These are phyloP conservation scores for Eremobia ochroleuca DNA, from an alignment of 2,888 invertebrate species.

Conservation along the genomic window DNA sequence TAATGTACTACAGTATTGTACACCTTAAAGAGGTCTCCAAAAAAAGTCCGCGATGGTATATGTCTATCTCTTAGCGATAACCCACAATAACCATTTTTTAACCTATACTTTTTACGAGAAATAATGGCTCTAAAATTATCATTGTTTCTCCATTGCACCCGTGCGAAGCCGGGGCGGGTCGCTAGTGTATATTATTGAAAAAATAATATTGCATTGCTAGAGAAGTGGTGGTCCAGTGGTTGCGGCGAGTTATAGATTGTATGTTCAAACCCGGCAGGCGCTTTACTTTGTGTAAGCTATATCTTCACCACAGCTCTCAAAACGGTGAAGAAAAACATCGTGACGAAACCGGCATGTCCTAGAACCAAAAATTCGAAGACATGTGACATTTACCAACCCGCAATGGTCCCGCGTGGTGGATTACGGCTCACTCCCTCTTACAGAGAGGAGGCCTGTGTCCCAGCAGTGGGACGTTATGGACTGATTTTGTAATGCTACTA, in stretches of 20 bases:
- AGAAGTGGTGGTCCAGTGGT: background rate
- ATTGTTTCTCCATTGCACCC: no score
- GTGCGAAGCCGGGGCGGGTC: no score
- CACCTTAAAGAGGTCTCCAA: no score
- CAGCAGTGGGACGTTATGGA: background rate
- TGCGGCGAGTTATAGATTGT: background rate
- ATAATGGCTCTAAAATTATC: no score
- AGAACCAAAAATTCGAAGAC: background rate
- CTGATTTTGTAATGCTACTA: background rate
- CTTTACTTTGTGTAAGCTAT: background rate
- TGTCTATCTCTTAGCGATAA: no score
- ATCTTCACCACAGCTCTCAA: background rate
- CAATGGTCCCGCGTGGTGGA: background rate
- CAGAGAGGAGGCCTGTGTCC: background rate
- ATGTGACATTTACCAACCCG: background rate
- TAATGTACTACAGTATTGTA: no score
- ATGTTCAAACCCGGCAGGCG: background rate
- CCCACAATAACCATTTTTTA: no score
- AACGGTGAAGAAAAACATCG: background rate
- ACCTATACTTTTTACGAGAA: no score
- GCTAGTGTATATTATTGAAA: background rate
- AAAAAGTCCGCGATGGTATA: no score
- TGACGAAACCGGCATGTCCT: background rate
- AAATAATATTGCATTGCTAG: background rate
- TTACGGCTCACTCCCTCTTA: background rate